Base-by-base conservation (phyloP, 2,797 vertebrate genomes). In the Tamandua tetradactyla region DNA sequence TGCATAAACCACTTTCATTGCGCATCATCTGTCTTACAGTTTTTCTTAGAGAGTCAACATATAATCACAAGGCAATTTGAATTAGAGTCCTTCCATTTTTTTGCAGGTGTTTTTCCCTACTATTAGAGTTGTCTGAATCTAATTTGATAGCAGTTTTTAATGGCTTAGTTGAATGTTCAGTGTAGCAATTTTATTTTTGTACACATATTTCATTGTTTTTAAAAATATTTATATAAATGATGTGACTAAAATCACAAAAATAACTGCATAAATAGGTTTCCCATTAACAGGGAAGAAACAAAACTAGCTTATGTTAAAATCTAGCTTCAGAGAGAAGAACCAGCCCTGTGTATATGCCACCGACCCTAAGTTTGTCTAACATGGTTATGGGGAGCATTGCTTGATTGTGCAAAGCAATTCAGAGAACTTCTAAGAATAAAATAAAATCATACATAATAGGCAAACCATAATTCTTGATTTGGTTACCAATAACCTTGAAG, bases 121-220 rank as follows among this genome's bases (percentile, higher is more conserved):
- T 47, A 1, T 72, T 79, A 55, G 55, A 91, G 37, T 49, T 72
- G 2, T 59, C 40, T 42, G 8, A 81, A 44, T 14, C 47, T 47
- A 55, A 25, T 35, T 76, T 64, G 37, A 80, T 91, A 89, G 59
- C 22, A 52, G 14, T 10, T 84, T 69, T 42, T 59, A 22, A 30
- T 66, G 23, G 69, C 9, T 86, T 59, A 37, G 20, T 27, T 32
- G 44, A 42, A 12, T 42, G 49, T 61, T 91, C 23, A 25, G 55
- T 85, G 62, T 52, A 52, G 55, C 22, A 27, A 0, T 75, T 87
- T 83, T 68, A 82, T 30, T 86, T 76, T 81, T 81, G 44, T 87
- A 59, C 13, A 52, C 30, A 37, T 4, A 82, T 91, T 94, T 88
- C 69, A 85, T 27, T 42, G 42, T 55, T 49, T 95, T 86, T 64